Evolutionary conservation across 2,888 invertebrate species (phyloP), one percentile per base, ranked within the genome.

Genomic region (Apamea sordens): DNA sequence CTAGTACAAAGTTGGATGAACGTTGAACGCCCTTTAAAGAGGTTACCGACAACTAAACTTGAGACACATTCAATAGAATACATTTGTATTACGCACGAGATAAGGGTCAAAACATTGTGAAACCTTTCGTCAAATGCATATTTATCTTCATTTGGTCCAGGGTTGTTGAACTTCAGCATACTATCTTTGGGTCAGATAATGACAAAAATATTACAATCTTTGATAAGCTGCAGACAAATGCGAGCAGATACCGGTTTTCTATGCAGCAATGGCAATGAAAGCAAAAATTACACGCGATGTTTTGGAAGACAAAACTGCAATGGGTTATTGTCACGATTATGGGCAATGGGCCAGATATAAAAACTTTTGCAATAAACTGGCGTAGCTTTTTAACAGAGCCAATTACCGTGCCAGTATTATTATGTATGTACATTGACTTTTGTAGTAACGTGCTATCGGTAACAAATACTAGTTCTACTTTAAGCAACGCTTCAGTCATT

Each of bases 61-160:
- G 79, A 85, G 82, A 79, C 74, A 85, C 53, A 71, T 76, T 74
- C 76, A 80, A 86, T 86, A 80, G 80, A 83, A 85, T 82, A 85
- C 74, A 87, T 88, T 86, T 84, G 77, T 85, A 80, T 82, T 84
- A 77, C 79, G 73, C 75, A 63, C 76, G 73, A 77, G 85, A 87
- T 87, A 89, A 88, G 87, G 86, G 86, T 89, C 89, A 90, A 85
- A 89, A 89, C 73, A 86, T 86, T 82, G 80, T 86, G 67, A 72
- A 83, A 83, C 75, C 75, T 80, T 73, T 73, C 81, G 81, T 83
- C 47, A 78, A 83, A 85, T 83, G 83, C 77, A 84, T 84, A 86
- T 88, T 86, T 76, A 85, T 87, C 77, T 82, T 82, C 79, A 44
- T 80, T 68, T 41, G 61, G 28, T 64, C 15, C 65, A 87, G 75